Percentiles rank a stretch among this genome's conserved stretches.
These are phyloP conservation scores for Adelges cooleyi DNA, from an alignment of 1,140 invertebrate genomes.

Conservation along the genomic window DNA sequence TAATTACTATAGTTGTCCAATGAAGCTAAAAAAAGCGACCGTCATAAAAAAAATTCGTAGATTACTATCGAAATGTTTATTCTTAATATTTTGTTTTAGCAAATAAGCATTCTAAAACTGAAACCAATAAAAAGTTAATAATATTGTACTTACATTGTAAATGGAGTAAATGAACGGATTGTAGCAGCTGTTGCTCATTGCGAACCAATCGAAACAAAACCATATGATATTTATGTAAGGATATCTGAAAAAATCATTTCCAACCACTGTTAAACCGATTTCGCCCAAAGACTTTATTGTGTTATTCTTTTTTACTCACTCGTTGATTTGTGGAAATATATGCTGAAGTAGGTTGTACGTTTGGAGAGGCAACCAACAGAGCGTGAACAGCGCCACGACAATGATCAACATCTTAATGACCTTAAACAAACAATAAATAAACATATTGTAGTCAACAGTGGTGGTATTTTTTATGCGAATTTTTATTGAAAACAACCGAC, in stretches of 20 bases:
- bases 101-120: too few relatives aligned
- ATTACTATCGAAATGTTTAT: too few relatives aligned
- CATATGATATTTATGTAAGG: slow-evolving; percentile 63
- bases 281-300: too few relatives aligned
- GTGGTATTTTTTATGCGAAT: too few relatives aligned
- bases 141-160: slow-evolving; percentile 58
- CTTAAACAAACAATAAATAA: slow-evolving; percentile 38
- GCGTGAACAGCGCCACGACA: slow-evolving; percentile 61
- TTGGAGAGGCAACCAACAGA: slow-evolving; percentile 70
- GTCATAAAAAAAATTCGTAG: too few relatives aligned
- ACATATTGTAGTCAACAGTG: neutral
- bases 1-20: too few relatives aligned
- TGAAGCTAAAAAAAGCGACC: too few relatives aligned
- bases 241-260: slow-evolving; percentile 43
- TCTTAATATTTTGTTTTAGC: too few relatives aligned
- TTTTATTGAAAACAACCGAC: too few relatives aligned
- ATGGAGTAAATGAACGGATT: slow-evolving; percentile 79
- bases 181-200: slow-evolving; percentile 76
- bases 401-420: slow-evolving; percentile 75
- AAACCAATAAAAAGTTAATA: too few relatives aligned
- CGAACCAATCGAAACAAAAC: slow-evolving; percentile 73
- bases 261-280: too few relatives aligned
- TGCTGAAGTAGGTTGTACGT: slow-evolving; percentile 59
- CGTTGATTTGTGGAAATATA: slow-evolving; percentile 54
- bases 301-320: slow-evolving; percentile 43